phyloP scores from a whole-genome alignment of 2,888 invertebrate species.

The Amaurobius ferox region DNA sequence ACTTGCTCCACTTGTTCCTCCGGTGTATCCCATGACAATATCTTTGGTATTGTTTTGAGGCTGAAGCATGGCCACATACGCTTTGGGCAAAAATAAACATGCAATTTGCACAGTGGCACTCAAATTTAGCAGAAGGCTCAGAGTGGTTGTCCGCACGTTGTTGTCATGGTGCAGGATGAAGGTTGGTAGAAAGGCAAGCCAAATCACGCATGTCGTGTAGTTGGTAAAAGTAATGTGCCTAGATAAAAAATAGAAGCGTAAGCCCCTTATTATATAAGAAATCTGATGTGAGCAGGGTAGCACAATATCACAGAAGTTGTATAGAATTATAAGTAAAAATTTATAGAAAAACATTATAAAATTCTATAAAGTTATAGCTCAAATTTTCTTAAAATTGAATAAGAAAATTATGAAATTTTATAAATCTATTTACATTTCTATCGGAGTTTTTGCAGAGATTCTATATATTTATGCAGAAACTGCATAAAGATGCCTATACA shows the following conservation, averaged over 20 bases:
- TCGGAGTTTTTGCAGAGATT: too few relatives aligned
- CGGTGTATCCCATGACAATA: constrained; percentile 79
- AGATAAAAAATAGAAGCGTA: background rate
- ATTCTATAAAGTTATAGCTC: too few relatives aligned
- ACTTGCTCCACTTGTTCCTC: background rate
- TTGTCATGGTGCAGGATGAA: constrained; percentile 79
- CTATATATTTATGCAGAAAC: too few relatives aligned
- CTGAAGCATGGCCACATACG: constrained; percentile 80
- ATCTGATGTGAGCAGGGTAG: constrained; percentile 81
- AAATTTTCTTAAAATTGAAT: too few relatives aligned
- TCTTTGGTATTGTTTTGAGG: constrained; percentile 82
- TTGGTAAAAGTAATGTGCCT: constrained; percentile 81
- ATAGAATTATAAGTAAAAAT: too few relatives aligned
- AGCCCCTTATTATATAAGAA: constrained; percentile 73
- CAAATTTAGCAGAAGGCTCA: constrained; percentile 80
- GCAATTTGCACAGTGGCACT: constrained; percentile 80
- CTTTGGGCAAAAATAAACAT: constrained; percentile 81
- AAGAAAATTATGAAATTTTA: too few relatives aligned
- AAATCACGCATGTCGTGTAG: constrained; percentile 81
- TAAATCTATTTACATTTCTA: too few relatives aligned
- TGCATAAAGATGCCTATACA: too few relatives aligned
- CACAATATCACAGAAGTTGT: constrained; percentile 80
- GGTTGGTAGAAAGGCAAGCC: constrained; percentile 81
- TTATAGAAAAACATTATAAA: too few relatives aligned
- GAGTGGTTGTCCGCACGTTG: constrained; percentile 79